Evolutionary conservation across 2,113 vertebrate genomes (phyloP).

Genomic region (Scophthalmus maximus): DNA sequence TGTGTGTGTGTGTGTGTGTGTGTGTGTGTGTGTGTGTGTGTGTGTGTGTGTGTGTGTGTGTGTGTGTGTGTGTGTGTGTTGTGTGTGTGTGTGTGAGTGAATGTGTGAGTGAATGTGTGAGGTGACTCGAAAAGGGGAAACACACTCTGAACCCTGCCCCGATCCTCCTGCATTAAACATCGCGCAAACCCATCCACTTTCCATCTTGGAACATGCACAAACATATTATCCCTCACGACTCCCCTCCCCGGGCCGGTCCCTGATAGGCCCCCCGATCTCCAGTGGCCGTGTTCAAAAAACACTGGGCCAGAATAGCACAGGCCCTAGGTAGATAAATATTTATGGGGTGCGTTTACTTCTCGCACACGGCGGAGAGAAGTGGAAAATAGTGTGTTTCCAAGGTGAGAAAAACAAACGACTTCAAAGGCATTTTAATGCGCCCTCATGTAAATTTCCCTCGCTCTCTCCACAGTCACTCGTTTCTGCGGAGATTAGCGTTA

Average conservation of each 20-base stretch:
- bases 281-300: slow-evolving; percentile 78
- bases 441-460: slow-evolving; percentile 70
- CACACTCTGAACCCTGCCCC: slow-evolving; percentile 52
- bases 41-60: no score
- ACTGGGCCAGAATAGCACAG: slow-evolving; percentile 74
- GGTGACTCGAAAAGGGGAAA: slow-evolving; percentile 60
- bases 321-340: slow-evolving; percentile 81
- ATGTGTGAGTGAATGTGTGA: no score
- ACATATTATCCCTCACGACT: slow-evolving; percentile 52
- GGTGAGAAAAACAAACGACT: slow-evolving; percentile 82
- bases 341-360: slow-evolving; percentile 76
- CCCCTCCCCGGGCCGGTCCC: slow-evolving; percentile 49
- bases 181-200: slow-evolving; percentile 47
- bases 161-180: slow-evolving; percentile 70
- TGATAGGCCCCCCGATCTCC: slow-evolving; percentile 73
- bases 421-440: slow-evolving; percentile 81
- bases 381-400: slow-evolving; percentile 79
- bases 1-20: no score
- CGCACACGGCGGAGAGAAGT: slow-evolving; percentile 73
- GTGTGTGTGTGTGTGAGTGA: no score
- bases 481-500: slow-evolving; percentile 62
- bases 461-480: slow-evolving; percentile 66
- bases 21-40: no score
- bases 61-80: no score
- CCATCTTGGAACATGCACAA: slow-evolving; percentile 52